phyloP scores from a whole-genome alignment of 2,888 invertebrate genomes.

The Anorthoa munda region DNA sequence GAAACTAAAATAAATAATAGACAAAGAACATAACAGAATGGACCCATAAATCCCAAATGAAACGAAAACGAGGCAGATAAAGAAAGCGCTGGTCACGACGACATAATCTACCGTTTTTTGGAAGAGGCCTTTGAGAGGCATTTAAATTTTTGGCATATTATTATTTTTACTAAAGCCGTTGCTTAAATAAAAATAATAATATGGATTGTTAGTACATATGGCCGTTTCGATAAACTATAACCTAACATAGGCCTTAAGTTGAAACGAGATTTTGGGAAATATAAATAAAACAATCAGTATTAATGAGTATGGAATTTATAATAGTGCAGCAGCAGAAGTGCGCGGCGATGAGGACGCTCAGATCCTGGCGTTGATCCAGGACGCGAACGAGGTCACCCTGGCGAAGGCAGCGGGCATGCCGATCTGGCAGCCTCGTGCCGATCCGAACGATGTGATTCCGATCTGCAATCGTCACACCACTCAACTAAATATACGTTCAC shows the following conservation, averaged over 20 bases:
- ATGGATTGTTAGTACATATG: not conserved
- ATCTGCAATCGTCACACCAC: constrained; percentile 58
- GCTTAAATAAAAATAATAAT: no score
- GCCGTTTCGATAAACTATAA: not conserved
- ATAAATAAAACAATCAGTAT: constrained; percentile 21
- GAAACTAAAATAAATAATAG: no score
- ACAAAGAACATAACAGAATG: no score
- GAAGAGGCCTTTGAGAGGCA: no score
- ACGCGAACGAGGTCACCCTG: constrained; percentile 63
- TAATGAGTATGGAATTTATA: not conserved
- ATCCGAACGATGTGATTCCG: constrained; percentile 70
- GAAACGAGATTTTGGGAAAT: not conserved
- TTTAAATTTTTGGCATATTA: no score
- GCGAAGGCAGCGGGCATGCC: constrained; percentile 70
- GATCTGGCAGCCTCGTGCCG: constrained; percentile 64
- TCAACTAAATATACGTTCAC: not conserved
- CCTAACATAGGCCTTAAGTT: not conserved
- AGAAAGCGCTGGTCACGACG: no score
- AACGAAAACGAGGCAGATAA: no score
- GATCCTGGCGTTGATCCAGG: constrained; percentile 67
- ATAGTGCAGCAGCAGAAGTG: not conserved
- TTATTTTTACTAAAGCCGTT: no score
- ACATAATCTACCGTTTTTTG: no score
- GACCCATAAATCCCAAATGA: no score
- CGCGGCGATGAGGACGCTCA: not conserved